Evolutionary conservation across 2,113 vertebrate species (phyloP), one percentile per base, ranked within the genome.

Genomic region (Phyllopteryx taeniolatus): DNA sequence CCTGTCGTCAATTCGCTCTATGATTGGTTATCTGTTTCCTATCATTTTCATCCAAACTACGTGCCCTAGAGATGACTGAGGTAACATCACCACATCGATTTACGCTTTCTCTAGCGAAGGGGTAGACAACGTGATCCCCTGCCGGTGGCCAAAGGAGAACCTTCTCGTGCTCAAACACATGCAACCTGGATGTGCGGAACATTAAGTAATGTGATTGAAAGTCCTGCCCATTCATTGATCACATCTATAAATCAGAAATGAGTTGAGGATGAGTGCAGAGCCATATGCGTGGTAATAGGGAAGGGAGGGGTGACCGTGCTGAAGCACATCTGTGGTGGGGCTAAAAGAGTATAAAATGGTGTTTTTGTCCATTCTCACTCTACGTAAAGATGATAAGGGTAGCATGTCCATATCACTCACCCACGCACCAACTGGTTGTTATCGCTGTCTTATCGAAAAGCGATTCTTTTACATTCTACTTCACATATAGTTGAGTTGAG

Each of bases 11-110:
- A 82, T 76, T 81, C 31, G 12, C 63, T 70, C 72, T 68, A 59
- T 72, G 83, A 87, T 88, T 82, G 79, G 66, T 71, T 87, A 85
- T 87, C 81, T 72, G 77, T 83, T 89, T 86, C 77, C 85, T 70
- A 77, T 87, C 31, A 77, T 83, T 82, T 44, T 71, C 67, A 73
- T 79, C 78, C 70, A 65, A 69, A 60, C 64, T 54, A 2, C 49
- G 60, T 80, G 84, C 71, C 66, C 64, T 19, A 35, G 68, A 77
- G 59, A 79, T 33, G 44, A 67, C 43, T 43, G 53, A 69, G 70
- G 59, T 75, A 78, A 86, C 84, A 79, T 74, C 22, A 2, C 22
- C 5, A 43, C 68, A 85, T 81, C 71, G 77, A 85, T 89, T 85
- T 51, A 56, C 67, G 44, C 53, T 14, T 47, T 10, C 31, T 74